Base-by-base conservation (phyloP, 2,113 vertebrate genomes). In the Cynopterus brachyotis region DNA sequence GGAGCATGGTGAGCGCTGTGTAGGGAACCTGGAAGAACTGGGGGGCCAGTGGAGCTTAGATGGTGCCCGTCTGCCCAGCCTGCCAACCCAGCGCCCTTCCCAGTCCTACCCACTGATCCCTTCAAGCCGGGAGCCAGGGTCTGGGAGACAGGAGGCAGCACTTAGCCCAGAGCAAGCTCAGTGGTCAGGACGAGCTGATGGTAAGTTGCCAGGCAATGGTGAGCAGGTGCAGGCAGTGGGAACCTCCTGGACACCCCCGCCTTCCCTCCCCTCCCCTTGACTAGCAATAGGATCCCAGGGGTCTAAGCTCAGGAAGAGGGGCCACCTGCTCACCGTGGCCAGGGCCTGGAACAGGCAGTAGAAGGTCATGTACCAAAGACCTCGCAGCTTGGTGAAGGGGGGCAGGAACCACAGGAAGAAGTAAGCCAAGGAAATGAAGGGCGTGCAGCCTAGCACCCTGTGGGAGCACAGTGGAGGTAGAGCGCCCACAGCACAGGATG, bases 1-100 rank as follows among this genome's bases (percentile, higher is more conserved):
- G 99, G 96, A 99, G 99, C 99, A 99, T 99, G 98, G 99, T 99
- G 97, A 99, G 99, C 20, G 99, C 99, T 2, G 99, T 99, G 97
- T 99, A 99, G 67, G 99, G 99, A 69, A 99, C 99, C 32, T 99
- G 99, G 98, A 99, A 99, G 94, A 99, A 99, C 99, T 99, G 82
- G 95, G 69, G n/a, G 78, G 78, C 83, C 66, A 32, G 92, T 3
- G 78, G 24, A n/a, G 79, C 20, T 96, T 47, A 93, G n/a, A 83
- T 9, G 24, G 24, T 57, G 60, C 42, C 28, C 67, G 22, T 3
- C 60, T 0, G 20, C 50, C 42, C 55, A 45, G 15, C 15, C 0
- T 1, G 6, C 9, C 59, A 24, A 66, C n/a, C 12, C 13, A 30
- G n/a, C 8, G 3, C 45, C 67, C 37, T 10, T 47, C 28, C 66